Evolutionary conservation across 2,113 vertebrate genomes (phyloP), one percentile per base, ranked within the genome.

Genomic region (Mesembrinibis cayennensis): DNA sequence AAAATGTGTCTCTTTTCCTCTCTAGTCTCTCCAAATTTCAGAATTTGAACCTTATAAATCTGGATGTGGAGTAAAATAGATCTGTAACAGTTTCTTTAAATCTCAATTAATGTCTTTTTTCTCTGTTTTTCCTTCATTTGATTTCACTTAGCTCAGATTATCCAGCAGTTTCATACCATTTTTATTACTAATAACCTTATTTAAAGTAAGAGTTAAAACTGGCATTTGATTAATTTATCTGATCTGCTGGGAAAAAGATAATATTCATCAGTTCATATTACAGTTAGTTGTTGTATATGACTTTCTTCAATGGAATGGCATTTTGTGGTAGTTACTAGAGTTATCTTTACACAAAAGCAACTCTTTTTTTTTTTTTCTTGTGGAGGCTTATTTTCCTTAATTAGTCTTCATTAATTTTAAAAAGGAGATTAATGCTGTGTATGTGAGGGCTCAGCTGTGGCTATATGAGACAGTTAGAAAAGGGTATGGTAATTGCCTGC

Each of bases 401-500:
- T 93, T 89, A 80, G 56, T 50, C 62, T 89, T 82, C 73, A 94
- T 87, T 94, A 93, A 82, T 87, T 95, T 91, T 82, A 82, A 89
- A 92, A 96, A 91, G 44, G 20, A 67, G 44, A 27, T 94, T 53
- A 79, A 61, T 72, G 56, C 4, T 5, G 19, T 70, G 10, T 44
- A 30, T 80, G 45, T 44, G 69, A 87, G 30, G 65, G 61, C 25
- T 94, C 40, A 87, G 30, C 83, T 95, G 13, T 87, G 44, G 34
- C 69, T 92, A 29, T 38, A 81, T 2, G 12, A 93, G 76, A 62
- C n/a, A 62, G 77, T 36, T 44, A 74, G 49, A 89, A 88, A 90
- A 88, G 29, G 9, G 19, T 77, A 84, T 49, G 42, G 40, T 74
- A 95, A 84, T 89, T 93, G 65, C 27, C 23, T 89, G 13, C 8